Evolutionary conservation across 2,888 invertebrate genomes (phyloP).

Genomic region (Chironomus tentans): DNA sequence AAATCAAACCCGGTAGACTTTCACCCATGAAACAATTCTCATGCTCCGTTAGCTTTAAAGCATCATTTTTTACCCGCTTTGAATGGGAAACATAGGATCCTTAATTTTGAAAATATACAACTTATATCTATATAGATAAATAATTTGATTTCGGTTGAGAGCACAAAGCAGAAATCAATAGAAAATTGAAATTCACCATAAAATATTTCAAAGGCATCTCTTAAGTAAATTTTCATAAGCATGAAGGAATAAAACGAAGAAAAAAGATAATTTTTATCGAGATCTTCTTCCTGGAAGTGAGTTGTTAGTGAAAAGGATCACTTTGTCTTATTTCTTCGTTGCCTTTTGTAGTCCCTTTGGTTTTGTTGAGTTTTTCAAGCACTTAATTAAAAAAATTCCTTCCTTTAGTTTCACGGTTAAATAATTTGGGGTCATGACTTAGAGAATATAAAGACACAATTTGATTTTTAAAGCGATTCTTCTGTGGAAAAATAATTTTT

Average conservation of each 20-base stretch:
- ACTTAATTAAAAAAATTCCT: too few species aligned
- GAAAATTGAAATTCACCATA: conserved; percentile 14
- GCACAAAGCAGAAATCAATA: conserved; percentile 27
- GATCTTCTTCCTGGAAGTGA: too few species aligned
- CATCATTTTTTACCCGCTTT: neutral
- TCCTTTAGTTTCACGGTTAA: too few species aligned
- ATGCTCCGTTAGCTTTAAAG: conserved; percentile 17
- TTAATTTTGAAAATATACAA: neutral
- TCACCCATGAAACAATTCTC: conserved; percentile 24
- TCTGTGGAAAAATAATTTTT: too few species aligned
- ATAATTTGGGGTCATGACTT: too few species aligned
- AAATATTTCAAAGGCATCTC: conserved; percentile 9
- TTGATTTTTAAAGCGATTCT: too few species aligned
- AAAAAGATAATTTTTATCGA: too few species aligned
- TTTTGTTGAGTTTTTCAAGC: too few species aligned
- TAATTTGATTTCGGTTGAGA: conserved; percentile 24
- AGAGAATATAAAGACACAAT: too few species aligned
- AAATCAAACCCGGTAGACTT: conserved; percentile 5
- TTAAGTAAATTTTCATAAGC: neutral
- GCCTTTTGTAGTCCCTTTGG: too few species aligned
- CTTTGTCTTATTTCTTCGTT: too few species aligned
- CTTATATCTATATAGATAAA: conserved; percentile 10
- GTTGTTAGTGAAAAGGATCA: too few species aligned
- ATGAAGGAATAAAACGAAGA: neutral
- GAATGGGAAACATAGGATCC: neutral